Evolutionary conservation across 2,797 vertebrate genomes (phyloP).

Genomic region (Sebastes umbrosus): DNA sequence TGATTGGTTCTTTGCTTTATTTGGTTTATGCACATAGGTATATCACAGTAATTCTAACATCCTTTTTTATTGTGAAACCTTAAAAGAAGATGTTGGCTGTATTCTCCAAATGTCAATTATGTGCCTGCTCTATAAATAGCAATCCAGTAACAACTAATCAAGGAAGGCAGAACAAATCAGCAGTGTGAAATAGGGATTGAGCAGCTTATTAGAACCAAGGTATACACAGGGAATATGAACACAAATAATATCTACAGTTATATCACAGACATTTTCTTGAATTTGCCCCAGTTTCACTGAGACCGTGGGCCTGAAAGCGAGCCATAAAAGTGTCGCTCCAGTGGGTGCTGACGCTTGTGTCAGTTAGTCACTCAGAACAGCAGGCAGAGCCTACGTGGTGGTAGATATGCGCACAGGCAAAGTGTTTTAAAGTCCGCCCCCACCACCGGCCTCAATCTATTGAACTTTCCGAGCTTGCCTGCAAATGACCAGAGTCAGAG

Average conservation of each 20-base stretch:
- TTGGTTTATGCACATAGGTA: not conserved
- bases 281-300: not conserved
- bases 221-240: not conserved
- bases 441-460: not conserved
- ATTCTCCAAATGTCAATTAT: constrained; percentile 1
- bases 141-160: not conserved
- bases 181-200: not conserved
- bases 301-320: constrained; percentile 12
- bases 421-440: constrained; percentile 31
- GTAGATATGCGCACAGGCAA: not conserved
- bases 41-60: not conserved
- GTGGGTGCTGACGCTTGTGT: constrained; percentile 22
- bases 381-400: constrained; percentile 20
- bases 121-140: constrained; percentile 9
- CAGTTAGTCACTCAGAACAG: constrained; percentile 38
- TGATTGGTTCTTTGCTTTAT: no score
- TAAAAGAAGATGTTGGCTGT: not conserved
- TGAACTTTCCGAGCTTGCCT: not conserved
- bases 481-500: not conserved
- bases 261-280: not conserved
- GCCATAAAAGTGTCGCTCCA: constrained; percentile 31
- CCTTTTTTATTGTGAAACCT: not conserved
- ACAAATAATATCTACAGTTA: not conserved
- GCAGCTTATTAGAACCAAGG: not conserved
- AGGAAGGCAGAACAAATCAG: not conserved